Percentiles rank a stretch among this genome's conserved stretches.
These are phyloP conservation scores for Drosophila mulleri DNA, from an alignment of 2,888 invertebrate species.

Conservation along the genomic window DNA sequence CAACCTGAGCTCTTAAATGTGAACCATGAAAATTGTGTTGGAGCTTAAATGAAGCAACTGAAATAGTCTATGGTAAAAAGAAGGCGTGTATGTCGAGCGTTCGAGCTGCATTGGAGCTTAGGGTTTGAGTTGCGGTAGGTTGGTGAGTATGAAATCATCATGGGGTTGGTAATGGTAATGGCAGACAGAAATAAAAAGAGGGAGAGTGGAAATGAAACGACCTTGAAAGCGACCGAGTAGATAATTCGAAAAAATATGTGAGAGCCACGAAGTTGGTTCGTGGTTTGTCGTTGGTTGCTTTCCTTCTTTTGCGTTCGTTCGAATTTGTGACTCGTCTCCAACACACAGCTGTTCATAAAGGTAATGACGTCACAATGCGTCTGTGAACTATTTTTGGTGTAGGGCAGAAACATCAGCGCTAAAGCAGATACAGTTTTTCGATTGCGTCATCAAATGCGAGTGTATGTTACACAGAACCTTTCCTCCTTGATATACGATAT, in stretches of 20 bases:
- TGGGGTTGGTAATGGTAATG: slow-evolving; percentile 31
- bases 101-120: slow-evolving; percentile 12
- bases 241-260: slow-evolving; percentile 41
- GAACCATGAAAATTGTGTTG: background rate
- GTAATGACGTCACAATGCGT: slow-evolving; percentile 77
- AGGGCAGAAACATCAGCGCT: slow-evolving; percentile 3
- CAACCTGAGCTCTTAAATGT: background rate
- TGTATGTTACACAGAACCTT: background rate
- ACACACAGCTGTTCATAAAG: slow-evolving; percentile 64
- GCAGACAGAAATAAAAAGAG: slow-evolving; percentile 10
- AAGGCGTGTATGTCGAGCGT: slow-evolving; percentile 49
- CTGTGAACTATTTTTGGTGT: slow-evolving; percentile 46
- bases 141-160: slow-evolving; percentile 72
- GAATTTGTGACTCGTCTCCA: slow-evolving; percentile 33
- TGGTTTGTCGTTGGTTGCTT: slow-evolving; percentile 14
- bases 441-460: slow-evolving; percentile 68
- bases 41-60: background rate
- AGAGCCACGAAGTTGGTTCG: slow-evolving; percentile 56
- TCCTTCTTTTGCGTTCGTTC: slow-evolving; percentile 8
- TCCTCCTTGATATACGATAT: background rate
- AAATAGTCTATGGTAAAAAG: slow-evolving; percentile 38
- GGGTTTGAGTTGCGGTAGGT: slow-evolving; percentile 22
- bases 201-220: slow-evolving; percentile 53
- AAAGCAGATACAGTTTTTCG: slow-evolving; percentile 23
- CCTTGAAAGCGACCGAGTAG: slow-evolving; percentile 59